Percentiles rank a stretch among this genome's conserved stretches.
phyloP scores from a whole-genome alignment of 2,888 invertebrate genomes.

The Spodoptera littoralis region DNA sequence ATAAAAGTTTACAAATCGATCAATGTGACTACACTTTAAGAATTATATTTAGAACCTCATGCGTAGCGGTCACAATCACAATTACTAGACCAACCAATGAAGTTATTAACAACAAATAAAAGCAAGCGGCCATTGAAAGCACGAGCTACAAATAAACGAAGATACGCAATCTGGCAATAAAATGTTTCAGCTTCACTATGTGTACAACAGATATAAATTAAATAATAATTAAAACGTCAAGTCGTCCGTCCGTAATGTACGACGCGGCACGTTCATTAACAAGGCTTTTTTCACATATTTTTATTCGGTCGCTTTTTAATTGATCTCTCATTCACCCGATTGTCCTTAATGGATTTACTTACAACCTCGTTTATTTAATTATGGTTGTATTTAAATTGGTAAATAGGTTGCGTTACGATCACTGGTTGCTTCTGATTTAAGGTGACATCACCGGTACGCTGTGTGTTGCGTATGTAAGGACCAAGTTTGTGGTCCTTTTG shows the following conservation, averaged over 20 bases:
- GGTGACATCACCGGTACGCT: slow-evolving; percentile 15
- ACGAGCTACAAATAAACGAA: slow-evolving; percentile 32
- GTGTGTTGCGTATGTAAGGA: slow-evolving; percentile 8
- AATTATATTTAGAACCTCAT: neutral
- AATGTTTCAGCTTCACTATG: slow-evolving; percentile 47
- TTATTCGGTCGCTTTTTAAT: slow-evolving; percentile 46
- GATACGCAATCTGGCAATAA: slow-evolving; percentile 39
- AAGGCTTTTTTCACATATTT: slow-evolving; percentile 47
- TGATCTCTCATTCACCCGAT: slow-evolving; percentile 55
- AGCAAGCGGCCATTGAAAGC: slow-evolving; percentile 21
- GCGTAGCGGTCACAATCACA: neutral
- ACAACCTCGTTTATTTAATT: slow-evolving; percentile 49
- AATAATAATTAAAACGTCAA: slow-evolving; percentile 70
- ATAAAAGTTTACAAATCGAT: too few species aligned
- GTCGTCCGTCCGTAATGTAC: slow-evolving; percentile 43
- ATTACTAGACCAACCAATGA: slow-evolving; percentile 1
- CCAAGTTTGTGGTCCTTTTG: neutral
- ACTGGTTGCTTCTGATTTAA: slow-evolving; percentile 12
- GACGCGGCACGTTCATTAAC: slow-evolving; percentile 59
- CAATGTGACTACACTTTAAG: too few species aligned
- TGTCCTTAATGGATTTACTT: slow-evolving; percentile 51
- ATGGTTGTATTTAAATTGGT: slow-evolving; percentile 42
- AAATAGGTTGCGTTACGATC: slow-evolving; percentile 32
- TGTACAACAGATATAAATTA: slow-evolving; percentile 59
- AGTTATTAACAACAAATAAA: slow-evolving; percentile 34